Percentiles rank a stretch among this genome's conserved stretches.
These are phyloP conservation scores for Heliconius erato DNA, from an alignment of 2,888 invertebrate species.

Conservation along the genomic window DNA sequence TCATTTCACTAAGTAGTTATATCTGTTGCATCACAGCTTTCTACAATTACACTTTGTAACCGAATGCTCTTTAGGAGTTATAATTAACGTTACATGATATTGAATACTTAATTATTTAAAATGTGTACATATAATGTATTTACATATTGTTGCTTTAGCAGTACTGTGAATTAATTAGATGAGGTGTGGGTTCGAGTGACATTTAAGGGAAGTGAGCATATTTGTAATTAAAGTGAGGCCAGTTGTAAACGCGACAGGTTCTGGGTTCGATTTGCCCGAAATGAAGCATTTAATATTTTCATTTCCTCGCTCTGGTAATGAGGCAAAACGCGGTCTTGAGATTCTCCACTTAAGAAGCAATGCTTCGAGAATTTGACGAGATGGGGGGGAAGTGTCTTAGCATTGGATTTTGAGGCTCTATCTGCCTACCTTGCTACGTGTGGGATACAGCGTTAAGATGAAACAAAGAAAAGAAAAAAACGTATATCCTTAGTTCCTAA, in stretches of 20 bases:
- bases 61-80: background rate
- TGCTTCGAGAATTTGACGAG: background rate
- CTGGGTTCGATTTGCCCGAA: too few relatives aligned
- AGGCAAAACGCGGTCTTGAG: too few relatives aligned
- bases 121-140: background rate
- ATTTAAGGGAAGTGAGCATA: too few relatives aligned
- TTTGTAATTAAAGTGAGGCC: too few relatives aligned
- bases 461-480: background rate
- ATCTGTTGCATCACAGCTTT: slow-evolving; percentile 14
- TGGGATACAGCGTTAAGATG: background rate
- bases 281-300: too few relatives aligned
- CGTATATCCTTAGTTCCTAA: too few relatives aligned
- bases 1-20: background rate
- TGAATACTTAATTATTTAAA: background rate
- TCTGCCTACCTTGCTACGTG: background rate
- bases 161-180: background rate
- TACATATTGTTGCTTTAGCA: background rate
- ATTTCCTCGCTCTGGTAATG: too few relatives aligned
- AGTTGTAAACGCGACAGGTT: too few relatives aligned
- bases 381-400: background rate
- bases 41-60: background rate
- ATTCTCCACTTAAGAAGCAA: too few relatives aligned
- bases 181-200: too few relatives aligned
- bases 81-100: slow-evolving; percentile 3
- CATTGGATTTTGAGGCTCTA: background rate